phyloP scores from a whole-genome alignment of 2,888 invertebrate genomes.

The Poecilobothrus nobilitatus region DNA sequence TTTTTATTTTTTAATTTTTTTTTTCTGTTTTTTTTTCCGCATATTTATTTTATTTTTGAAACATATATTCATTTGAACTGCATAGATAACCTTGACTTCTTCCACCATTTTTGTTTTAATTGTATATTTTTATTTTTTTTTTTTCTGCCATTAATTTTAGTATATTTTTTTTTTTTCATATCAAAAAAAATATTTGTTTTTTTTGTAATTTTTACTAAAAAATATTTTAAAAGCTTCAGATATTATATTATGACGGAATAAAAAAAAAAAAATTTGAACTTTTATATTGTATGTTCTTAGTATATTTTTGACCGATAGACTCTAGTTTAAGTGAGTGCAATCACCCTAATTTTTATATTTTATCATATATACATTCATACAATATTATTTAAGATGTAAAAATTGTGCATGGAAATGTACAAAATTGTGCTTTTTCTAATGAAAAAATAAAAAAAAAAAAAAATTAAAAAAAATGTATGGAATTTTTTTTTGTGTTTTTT shows the following conservation, averaged over 20 bases:
- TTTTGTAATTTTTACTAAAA: not conserved
- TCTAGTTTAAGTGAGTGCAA: not conserved
- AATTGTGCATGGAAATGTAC: too few species aligned
- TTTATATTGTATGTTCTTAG: not conserved
- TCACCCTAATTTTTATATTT: not conserved
- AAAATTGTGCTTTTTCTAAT: too few species aligned
- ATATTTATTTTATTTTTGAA: too few species aligned
- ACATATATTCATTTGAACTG: not conserved
- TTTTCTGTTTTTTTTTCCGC: too few species aligned
- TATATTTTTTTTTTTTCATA: not conserved
- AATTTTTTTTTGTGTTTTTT: too few species aligned
- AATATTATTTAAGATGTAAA: too few species aligned
- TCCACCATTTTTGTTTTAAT: not conserved
- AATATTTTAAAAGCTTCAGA: not conserved
- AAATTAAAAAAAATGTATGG: too few species aligned
- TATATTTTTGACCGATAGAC: not conserved
- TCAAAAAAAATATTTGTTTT: not conserved
- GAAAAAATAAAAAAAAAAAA: too few species aligned
- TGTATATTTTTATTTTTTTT: not conserved
- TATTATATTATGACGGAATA: not conserved
- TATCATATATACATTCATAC: too few species aligned
- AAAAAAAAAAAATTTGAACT: not conserved
- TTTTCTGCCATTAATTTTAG: not conserved
- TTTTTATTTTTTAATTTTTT: too few species aligned
- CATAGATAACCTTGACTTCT: conserved; percentile 10